Evolutionary conservation across 2,113 vertebrate species (phyloP).

Genomic region (Cyprinodon tularosa): DNA sequence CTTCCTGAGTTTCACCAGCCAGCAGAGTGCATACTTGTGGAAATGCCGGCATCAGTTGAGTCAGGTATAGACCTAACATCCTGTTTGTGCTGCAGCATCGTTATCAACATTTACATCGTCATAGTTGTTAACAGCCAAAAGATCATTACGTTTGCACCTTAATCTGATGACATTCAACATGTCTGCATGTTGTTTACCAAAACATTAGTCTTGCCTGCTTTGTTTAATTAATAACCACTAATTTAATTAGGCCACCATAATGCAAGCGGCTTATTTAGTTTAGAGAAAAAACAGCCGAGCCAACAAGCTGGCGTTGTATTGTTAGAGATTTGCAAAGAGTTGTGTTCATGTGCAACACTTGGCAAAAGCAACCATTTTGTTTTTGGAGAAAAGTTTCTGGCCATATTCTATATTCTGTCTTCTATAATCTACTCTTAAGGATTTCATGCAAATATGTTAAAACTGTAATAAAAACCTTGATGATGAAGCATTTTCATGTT

Average conservation of each 20-base stretch:
- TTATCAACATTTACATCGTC: neutral
- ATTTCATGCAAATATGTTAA: too few species aligned
- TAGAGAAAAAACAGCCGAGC: neutral
- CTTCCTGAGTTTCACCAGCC: too few species aligned
- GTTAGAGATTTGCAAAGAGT: neutral
- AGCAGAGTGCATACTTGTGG: too few species aligned
- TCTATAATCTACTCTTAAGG: too few species aligned
- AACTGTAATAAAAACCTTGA: neutral
- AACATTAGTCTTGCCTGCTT: neutral
- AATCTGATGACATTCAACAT: neutral
- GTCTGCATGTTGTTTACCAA: neutral
- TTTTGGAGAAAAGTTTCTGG: neutral
- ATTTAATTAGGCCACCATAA: neutral
- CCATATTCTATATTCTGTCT: too few species aligned
- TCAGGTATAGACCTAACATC: too few species aligned
- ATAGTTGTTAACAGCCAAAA: conserved; percentile 38
- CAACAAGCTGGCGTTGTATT: neutral
- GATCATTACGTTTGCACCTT: neutral
- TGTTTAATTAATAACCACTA: neutral
- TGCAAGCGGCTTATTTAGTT: neutral
- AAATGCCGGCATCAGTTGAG: too few species aligned
- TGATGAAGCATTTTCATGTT: neutral
- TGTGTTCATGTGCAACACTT: neutral
- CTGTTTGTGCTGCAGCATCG: too few species aligned
- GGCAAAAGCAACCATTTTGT: neutral